These are phyloP conservation scores for Rhopilema esculentum DNA, from an alignment of 30 jellyfish, hydroid and myxozoan genomes.

Conservation along the genomic window DNA sequence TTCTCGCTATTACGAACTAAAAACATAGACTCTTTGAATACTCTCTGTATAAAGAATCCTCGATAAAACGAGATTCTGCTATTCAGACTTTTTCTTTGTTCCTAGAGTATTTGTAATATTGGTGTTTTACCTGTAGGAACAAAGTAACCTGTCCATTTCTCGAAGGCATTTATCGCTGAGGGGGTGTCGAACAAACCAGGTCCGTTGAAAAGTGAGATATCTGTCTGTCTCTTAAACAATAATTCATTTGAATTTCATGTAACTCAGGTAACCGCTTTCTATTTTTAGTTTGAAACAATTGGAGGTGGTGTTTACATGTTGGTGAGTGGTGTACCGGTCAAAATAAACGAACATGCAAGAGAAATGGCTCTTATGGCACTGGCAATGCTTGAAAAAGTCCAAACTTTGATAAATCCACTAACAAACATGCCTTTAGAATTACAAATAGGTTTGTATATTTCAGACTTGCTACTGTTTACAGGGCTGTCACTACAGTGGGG, in stretches of 20 bases:
- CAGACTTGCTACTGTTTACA: neutral
- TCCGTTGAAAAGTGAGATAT: no score
- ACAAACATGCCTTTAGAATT: constrained; percentile 41
- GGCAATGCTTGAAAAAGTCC: constrained; percentile 57
- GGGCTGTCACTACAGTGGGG: no score
- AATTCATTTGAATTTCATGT: neutral
- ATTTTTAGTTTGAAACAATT: constrained; percentile 62
- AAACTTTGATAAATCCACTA: constrained; percentile 43
- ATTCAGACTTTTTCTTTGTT: no score
- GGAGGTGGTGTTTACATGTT: constrained; percentile 76
- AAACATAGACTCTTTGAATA: neutral
- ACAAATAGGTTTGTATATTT: constrained; percentile 57
- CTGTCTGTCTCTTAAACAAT: no score
- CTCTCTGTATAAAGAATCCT: neutral
- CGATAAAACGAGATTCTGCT: no score
- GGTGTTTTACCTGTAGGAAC: no score
- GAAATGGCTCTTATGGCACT: constrained; percentile 71
- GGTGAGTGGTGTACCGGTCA: constrained; percentile 76
- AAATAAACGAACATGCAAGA: constrained; percentile 54
- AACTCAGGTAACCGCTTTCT: neutral
- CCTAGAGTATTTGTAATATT: no score
- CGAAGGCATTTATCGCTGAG: no score
- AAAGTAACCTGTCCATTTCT: no score
- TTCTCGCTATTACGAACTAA: neutral
- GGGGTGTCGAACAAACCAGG: no score